Base-by-base conservation (phyloP, 2,113 vertebrate species). In the Sebastes fasciatus region DNA sequence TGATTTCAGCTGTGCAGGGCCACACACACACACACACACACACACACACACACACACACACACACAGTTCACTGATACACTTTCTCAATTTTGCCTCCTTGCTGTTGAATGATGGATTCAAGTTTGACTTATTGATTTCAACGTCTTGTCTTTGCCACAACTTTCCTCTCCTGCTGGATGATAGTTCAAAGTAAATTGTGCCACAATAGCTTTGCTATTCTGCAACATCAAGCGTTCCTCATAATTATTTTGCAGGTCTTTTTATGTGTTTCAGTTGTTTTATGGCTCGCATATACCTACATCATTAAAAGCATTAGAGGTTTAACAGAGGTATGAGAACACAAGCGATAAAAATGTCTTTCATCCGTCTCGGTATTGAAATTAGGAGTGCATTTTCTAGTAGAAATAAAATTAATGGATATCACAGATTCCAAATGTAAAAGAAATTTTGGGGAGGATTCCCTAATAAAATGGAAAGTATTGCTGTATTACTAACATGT, bases 201-300 rank as follows among this genome's bases (percentile, higher is more conserved):
- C 46, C 17, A 21, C 62, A 42, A 19, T 19, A 43, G 26, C 19
- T 34, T 51, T 74, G 34, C 52, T 46, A 4, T 70, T 85, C 54
- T 81, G 86, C 71, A 69, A 16, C 34, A 78, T 72, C 75, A 76
- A 57, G 26, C 63, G 5, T 78, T 86, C 19, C 74, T 85, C 55
- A 17, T 67, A 51, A 55, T 45, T 57, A 75, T 74, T 79, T 23
- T 49, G 43, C 54, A 69, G 49, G 43, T 78, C 5, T 11, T 83
- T 89, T 75, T 72, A 74, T 66, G 71, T 40, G 71, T 84, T 80
- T 85, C 23, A 55, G 67, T 86, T 71, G 80, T 89, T 91, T 88
- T 88, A 88, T 72, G 86, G 78, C 75, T 57, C 40, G 57, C 17
- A 73, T 64, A 23, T 74, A 75, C 64, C 73, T 58, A 19, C 70